Conservation (phyloP, 2,797 vertebrate genomes). For the Squalus acanthias region DNA sequence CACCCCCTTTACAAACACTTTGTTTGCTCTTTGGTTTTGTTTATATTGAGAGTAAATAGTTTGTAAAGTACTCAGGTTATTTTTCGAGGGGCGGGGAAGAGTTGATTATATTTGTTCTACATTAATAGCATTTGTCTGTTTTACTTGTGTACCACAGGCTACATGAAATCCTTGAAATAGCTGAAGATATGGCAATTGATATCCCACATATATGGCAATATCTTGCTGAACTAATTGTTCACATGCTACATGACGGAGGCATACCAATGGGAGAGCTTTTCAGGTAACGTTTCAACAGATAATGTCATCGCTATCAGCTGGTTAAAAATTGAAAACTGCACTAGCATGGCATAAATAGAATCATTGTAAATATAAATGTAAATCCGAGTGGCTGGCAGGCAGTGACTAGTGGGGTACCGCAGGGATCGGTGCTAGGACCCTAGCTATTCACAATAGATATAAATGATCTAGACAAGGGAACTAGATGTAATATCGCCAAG, state of each 20-base stretch:
- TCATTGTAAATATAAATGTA: not conserved
- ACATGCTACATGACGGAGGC: slow-evolving; percentile 82
- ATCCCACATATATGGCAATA: slow-evolving; percentile 97
- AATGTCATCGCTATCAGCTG: not conserved
- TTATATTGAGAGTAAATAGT: not conserved
- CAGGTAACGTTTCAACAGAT: slow-evolving; percentile 58
- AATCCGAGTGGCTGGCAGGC: no score
- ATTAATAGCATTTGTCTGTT: not conserved
- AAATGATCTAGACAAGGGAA: no score
- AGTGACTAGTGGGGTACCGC: no score
- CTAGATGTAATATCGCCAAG: no score
- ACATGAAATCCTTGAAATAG: slow-evolving; percentile 79
- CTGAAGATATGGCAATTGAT: slow-evolving; percentile 95
- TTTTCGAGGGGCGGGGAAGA: not conserved
- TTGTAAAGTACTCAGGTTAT: not conserved
- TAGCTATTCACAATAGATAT: no score
- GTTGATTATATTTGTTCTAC: not conserved
- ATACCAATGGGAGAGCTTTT: slow-evolving; percentile 85
- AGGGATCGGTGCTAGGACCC: no score
- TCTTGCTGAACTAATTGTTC: slow-evolving; percentile 82
- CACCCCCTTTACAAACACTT: not conserved
- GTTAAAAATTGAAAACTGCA: not conserved
- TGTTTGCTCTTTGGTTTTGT: not conserved
- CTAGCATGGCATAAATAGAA: not conserved
- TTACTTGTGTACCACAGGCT: slow-evolving; percentile 59